phyloP scores from a whole-genome alignment of 2,113 vertebrate species.

The Pelmatolapia mariae region DNA sequence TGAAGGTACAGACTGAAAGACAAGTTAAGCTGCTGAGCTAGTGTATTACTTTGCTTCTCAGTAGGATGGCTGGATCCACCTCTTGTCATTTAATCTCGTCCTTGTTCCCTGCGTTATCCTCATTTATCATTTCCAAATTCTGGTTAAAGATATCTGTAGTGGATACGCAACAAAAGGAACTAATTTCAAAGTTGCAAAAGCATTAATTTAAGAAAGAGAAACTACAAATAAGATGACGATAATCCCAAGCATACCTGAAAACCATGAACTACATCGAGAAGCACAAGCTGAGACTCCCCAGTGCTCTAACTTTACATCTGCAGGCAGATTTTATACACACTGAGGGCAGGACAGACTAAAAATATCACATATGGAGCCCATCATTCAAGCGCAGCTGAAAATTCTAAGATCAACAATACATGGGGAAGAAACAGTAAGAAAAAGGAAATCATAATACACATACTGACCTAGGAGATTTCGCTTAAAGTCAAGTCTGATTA shows the following conservation, averaged over 20 bases:
- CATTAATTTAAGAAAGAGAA: neutral
- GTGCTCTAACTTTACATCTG: neutral
- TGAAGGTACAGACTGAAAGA: neutral
- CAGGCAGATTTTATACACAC: neutral
- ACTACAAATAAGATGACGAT: neutral
- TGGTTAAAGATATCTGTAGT: neutral
- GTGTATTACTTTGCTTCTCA: neutral
- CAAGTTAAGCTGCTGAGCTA: neutral
- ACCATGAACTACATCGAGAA: neutral
- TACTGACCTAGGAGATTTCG: neutral
- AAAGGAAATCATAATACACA: neutral
- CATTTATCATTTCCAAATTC: neutral
- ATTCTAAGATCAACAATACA: neutral
- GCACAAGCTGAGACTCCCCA: neutral
- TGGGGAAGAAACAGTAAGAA: neutral
- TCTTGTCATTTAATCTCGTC: neutral
- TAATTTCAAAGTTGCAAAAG: conserved; percentile 19
- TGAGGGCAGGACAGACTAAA: neutral
- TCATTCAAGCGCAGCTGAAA: neutral
- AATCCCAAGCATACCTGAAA: neutral
- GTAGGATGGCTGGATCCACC: neutral
- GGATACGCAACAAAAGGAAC: neutral
- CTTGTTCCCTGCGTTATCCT: neutral
- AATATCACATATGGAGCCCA: neutral
- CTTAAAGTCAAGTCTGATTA: neutral